Percentiles rank a stretch among this genome's conserved stretches.
Evolutionary conservation across 2,113 vertebrate genomes (phyloP).

Genomic region (Drymodes brunneopygia): DNA sequence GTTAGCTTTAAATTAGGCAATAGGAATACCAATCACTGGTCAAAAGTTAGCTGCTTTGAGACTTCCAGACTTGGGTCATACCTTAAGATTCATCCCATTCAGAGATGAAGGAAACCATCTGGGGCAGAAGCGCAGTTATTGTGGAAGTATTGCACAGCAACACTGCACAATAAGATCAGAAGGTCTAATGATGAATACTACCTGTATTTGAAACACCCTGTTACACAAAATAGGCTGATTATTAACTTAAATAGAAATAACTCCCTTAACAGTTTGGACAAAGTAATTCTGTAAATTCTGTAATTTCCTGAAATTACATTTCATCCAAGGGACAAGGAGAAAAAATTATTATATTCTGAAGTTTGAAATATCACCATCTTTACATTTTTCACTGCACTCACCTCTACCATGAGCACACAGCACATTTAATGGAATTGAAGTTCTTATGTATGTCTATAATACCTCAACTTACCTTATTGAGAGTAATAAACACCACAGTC

Average conservation of each 20-base stretch:
- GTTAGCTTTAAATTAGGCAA: not conserved
- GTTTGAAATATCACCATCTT: not conserved
- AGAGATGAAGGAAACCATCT: not conserved
- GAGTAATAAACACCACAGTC: not conserved
- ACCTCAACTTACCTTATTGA: not conserved
- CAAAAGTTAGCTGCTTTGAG: not conserved
- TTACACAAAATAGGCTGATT: not conserved
- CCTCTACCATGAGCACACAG: not conserved
- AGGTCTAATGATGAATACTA: not conserved
- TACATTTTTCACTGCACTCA: not conserved
- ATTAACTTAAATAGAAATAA: not conserved
- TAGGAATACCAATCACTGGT: not conserved
- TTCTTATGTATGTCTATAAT: not conserved
- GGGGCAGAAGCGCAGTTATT: not conserved
- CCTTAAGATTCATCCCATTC: not conserved
- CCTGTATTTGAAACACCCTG: accelerated
- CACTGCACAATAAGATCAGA: not conserved
- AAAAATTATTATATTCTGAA: not conserved
- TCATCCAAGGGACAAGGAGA: not conserved
- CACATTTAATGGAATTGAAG: not conserved
- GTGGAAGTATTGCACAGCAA: not conserved
- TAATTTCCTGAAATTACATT: not conserved
- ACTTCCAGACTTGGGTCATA: not conserved
- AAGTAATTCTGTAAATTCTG: not conserved
- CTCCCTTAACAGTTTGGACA: not conserved